Evolutionary conservation across 2,113 vertebrate genomes (phyloP).

Genomic region (Salvelinus fontinalis): DNA sequence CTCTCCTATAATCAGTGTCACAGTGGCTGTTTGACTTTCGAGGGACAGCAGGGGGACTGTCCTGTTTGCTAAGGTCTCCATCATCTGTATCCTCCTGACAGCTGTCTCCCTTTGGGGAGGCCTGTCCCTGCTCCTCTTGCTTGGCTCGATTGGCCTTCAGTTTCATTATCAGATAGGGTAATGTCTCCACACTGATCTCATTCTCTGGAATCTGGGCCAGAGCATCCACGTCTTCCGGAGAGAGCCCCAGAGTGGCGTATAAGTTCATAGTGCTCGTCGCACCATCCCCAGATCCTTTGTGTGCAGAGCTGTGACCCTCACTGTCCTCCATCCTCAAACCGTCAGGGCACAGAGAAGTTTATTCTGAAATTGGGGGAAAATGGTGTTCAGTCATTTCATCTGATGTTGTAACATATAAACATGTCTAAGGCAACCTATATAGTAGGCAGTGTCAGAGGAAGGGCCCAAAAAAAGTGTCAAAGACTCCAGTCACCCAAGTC

Average conservation of each 20-base stretch:
- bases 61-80: neutral
- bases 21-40: neutral
- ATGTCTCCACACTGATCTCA: constrained; percentile 94
- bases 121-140: neutral
- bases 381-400: neutral
- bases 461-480: too few relatives aligned
- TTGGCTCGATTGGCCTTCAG: constrained; percentile 74
- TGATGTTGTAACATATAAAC: neutral
- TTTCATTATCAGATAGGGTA: constrained; percentile 95
- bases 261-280: constrained; percentile 88
- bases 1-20: constrained; percentile 4
- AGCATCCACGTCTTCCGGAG: constrained; percentile 92
- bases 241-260: constrained; percentile 95
- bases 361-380: neutral
- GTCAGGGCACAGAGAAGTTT: neutral
- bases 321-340: constrained; percentile 1
- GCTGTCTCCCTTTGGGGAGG: neutral
- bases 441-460: too few relatives aligned
- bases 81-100: neutral
- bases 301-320: neutral
- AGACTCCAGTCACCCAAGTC: too few relatives aligned
- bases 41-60: neutral
- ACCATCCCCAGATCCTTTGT: neutral
- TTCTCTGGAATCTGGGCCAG: constrained; percentile 95
- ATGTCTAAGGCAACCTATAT: too few relatives aligned